Evolutionary conservation across 1,140 invertebrate species (phyloP).

Genomic region (Dinoponera quadriceps): DNA sequence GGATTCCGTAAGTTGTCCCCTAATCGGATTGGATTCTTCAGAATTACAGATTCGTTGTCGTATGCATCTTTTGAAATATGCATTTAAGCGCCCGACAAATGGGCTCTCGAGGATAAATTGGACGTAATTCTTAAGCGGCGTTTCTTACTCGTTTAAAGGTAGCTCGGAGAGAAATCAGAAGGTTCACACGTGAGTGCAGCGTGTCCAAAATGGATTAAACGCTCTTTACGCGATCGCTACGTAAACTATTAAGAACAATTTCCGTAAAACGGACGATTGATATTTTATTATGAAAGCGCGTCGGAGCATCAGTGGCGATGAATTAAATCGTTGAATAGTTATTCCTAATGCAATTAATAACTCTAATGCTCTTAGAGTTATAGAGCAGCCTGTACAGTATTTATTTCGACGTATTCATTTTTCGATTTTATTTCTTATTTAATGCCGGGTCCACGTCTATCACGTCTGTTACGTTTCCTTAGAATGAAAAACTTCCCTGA

Average conservation of each 20-base stretch:
- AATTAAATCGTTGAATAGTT: conserved; percentile 13
- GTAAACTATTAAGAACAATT: conserved; percentile 20
- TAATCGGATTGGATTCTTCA: conserved; percentile 46
- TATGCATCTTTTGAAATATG: conserved; percentile 15
- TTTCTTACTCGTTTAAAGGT: neutral
- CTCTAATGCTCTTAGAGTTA: conserved; percentile 14
- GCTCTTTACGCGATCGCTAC: neutral
- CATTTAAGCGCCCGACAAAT: conserved; percentile 32
- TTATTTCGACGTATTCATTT: neutral
- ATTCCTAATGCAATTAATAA: conserved; percentile 24
- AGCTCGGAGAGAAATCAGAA: neutral
- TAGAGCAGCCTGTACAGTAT: neutral
- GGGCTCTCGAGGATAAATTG: conserved; percentile 21
- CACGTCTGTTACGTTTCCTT: neutral
- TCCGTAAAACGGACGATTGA: conserved; percentile 12
- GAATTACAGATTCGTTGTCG: conserved; percentile 44
- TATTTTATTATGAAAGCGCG: conserved; percentile 20
- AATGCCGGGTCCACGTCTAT: neutral
- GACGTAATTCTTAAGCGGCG: conserved; percentile 16
- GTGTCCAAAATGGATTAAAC: conserved; percentile 27
- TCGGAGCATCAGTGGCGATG: conserved; percentile 12
- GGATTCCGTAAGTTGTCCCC: neutral
- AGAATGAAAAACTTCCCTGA: neutral
- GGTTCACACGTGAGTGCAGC: neutral
- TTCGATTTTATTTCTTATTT: neutral